phyloP scores from a whole-genome alignment of 92 coral and sea anemone species.

The Heteractis magnifica region DNA sequence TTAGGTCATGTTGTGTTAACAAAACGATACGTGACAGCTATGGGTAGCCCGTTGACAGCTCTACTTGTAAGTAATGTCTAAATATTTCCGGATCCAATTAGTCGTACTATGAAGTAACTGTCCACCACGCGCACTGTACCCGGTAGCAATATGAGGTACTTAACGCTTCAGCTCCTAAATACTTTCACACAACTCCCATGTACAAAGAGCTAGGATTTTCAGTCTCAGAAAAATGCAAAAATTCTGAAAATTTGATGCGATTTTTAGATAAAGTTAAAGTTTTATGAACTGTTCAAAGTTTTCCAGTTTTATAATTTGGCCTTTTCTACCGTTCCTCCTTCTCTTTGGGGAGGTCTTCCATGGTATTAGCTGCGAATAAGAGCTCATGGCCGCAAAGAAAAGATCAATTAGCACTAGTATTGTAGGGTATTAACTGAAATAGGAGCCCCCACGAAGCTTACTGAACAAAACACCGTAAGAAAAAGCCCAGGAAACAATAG shows the following conservation, averaged over 20 bases:
- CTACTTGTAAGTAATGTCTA: slow-evolving; percentile 23
- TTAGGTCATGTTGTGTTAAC: slow-evolving; percentile 14
- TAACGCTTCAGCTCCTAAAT: background rate
- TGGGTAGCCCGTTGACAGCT: slow-evolving; percentile 6
- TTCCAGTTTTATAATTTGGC: background rate
- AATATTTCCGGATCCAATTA: slow-evolving; percentile 32
- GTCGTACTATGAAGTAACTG: background rate
- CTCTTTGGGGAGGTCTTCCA: slow-evolving; percentile 25
- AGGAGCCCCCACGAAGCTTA: slow-evolving; percentile 42
- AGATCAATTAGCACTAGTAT: slow-evolving; percentile 28
- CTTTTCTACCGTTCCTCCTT: background rate
- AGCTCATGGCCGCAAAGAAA: background rate
- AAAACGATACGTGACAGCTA: slow-evolving; percentile 13
- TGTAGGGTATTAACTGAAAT: slow-evolving; percentile 12
- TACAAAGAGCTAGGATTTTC: background rate
- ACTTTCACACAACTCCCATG: background rate
- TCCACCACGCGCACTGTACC: background rate
- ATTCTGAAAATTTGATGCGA: background rate
- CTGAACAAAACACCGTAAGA: slow-evolving; percentile 11
- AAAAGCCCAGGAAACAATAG: background rate
- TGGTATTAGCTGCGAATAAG: background rate
- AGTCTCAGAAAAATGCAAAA: background rate
- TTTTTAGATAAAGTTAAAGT: background rate
- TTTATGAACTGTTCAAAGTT: background rate
- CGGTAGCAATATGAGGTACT: background rate